Evolutionary conservation across 2,888 invertebrate species (phyloP).

Genomic region (Cyrtodaria siliqua): DNA sequence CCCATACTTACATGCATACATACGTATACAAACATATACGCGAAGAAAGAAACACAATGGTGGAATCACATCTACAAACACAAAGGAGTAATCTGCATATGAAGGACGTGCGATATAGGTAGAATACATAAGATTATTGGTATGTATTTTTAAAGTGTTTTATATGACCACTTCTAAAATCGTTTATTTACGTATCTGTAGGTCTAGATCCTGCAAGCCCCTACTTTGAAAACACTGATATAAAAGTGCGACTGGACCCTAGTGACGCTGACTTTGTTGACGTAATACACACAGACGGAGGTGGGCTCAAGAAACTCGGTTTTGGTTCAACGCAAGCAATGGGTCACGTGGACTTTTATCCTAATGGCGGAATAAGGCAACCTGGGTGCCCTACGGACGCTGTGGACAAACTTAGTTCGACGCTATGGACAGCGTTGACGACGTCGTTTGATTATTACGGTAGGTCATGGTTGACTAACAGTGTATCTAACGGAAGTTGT

Average conservation of each 20-base stretch:
- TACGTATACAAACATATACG: too few relatives aligned
- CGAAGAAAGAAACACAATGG: too few relatives aligned
- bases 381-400: constrained; percentile 82
- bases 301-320: constrained; percentile 66
- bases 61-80: too few relatives aligned
- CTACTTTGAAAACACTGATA: constrained; percentile 95
- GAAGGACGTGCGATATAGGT: too few relatives aligned
- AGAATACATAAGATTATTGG: too few relatives aligned
- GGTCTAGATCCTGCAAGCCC: constrained; percentile 94
- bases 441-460: constrained; percentile 61
- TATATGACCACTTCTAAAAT: too few relatives aligned
- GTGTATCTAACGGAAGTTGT: too few relatives aligned
- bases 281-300: constrained; percentile 91
- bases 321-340: constrained; percentile 80
- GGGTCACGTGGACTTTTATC: constrained; percentile 86
- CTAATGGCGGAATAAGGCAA: constrained; percentile 85
- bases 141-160: too few relatives aligned
- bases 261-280: constrained; percentile 95
- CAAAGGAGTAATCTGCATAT: too few relatives aligned
- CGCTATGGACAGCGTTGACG: constrained; percentile 68
- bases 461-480: too few relatives aligned
- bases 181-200: constrained; percentile 18
- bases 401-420: constrained; percentile 59
- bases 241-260: constrained; percentile 93
- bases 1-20: too few relatives aligned